A percentile compares a stretch with the other conserved stretches of the same genome.
These are phyloP conservation scores for Fistularia commersonii DNA, from an alignment of 2,797 vertebrate genomes.

Conservation along the genomic window DNA sequence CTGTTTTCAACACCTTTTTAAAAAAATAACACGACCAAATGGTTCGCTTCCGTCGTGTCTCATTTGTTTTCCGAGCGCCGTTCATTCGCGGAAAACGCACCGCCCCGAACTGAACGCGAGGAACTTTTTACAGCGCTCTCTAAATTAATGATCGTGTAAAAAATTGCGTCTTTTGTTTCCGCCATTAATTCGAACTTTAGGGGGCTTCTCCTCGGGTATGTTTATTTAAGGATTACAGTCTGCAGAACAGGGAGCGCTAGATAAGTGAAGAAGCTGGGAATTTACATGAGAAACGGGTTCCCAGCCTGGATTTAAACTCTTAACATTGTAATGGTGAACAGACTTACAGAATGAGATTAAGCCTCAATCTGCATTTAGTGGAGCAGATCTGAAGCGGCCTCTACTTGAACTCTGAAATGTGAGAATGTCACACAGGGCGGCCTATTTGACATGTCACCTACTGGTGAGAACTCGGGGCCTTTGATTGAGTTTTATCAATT, in stretches of 20 bases:
- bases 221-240: constrained; percentile 69
- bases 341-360: constrained; percentile 79
- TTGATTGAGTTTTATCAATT: constrained; percentile 77
- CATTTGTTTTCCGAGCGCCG: constrained; percentile 4
- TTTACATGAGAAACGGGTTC: constrained; percentile 81
- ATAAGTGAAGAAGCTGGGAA: constrained; percentile 56
- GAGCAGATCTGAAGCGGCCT: constrained; percentile 77
- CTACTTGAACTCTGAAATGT: constrained; percentile 80
- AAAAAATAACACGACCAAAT: no score
- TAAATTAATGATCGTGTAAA: background rate
- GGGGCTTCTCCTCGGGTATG: constrained; percentile 30
- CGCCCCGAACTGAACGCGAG: background rate
- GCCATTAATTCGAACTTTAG: constrained; percentile 11
- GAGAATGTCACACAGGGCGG: constrained; percentile 75
- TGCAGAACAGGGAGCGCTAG: constrained; percentile 57
- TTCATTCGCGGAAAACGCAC: background rate
- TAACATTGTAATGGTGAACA: constrained; percentile 77
- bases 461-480: constrained; percentile 67
- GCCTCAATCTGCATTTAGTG: constrained; percentile 78
- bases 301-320: constrained; percentile 74
- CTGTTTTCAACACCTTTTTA: no score
- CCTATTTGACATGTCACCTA: constrained; percentile 76
- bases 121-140: background rate
- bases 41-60: constrained; percentile 1
- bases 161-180: background rate